Base-by-base conservation (phyloP, 2,113 vertebrate species). In the Gobiocypris rarus region DNA sequence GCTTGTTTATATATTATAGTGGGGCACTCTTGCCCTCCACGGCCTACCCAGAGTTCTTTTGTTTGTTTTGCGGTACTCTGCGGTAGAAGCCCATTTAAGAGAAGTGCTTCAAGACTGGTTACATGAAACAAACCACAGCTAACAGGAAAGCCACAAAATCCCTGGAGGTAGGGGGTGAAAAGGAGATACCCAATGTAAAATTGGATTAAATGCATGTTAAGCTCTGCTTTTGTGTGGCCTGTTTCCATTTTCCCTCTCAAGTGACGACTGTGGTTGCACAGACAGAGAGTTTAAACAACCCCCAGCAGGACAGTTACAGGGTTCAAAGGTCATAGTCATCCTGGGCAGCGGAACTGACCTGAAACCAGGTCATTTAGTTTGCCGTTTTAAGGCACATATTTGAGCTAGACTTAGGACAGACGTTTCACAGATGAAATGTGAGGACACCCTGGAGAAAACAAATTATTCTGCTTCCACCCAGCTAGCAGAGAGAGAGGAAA, bases 1-100 rank as follows among this genome's bases (percentile, higher is more conserved):
- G n/a, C 26, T 59, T 88, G 86, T 84, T 86, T 89, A 83, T 54
- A 85, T 59, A 84, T 31, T 78, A 90, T 81, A 71, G 31, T 88
- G 89, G 89, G 74, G 56, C 56, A 31, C 31, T 85, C n/a, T 74
- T 52, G 61, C 63, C 73, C 24, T 75, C 67, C 31, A 3, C 3
- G 48, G 43, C 28, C 48, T 43, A 84, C 15, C 10, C 58, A 52
- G 45, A 52, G 52, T 69, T 50, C 17, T 19, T 69, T 43, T 77
- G 74, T 78, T 78, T 78, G 61, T 78, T 69, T 78, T 78, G 61
- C 50, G 41, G 75, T 61, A 43, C 34, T 41, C 54, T 54, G 63
- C 19, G 52, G 75, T 19, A 19, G 74, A 84, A 65, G 61, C 13
- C 7, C 31, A 43, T 79, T 79, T 79, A 59, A 79, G 14, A 69